A percentile compares a stretch with the other conserved stretches of the same genome.
phyloP scores from a whole-genome alignment of 2,113 vertebrate species.

The Physeter macrocephalus region DNA sequence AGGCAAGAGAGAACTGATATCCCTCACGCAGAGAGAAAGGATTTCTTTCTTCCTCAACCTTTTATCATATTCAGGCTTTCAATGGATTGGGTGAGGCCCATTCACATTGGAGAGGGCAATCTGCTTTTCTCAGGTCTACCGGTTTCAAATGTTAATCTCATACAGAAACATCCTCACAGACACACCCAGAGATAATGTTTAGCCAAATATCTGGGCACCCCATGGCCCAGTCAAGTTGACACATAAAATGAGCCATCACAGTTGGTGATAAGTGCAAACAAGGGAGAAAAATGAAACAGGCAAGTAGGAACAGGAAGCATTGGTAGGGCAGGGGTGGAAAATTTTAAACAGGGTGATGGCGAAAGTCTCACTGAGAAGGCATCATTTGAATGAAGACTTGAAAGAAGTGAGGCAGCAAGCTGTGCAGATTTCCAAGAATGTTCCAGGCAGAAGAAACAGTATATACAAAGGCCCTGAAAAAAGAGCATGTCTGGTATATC shows the following conservation, averaged over 20 bases:
- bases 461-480: background rate
- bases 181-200: background rate
- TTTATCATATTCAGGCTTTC: background rate
- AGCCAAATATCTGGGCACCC: background rate
- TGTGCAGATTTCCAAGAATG: background rate
- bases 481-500: background rate
- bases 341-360: background rate
- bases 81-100: background rate
- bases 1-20: background rate
- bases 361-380: background rate
- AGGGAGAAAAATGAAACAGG: background rate
- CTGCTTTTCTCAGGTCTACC: background rate
- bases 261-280: background rate
- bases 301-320: background rate
- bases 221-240: background rate
- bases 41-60: background rate
- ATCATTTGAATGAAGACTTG: background rate
- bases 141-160: background rate
- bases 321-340: background rate
- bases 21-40: background rate
- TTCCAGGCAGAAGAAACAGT: background rate
- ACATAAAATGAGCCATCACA: background rate
- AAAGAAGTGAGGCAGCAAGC: background rate
- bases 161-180: background rate
- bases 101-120: background rate